Evolutionary conservation across 2,113 vertebrate species (phyloP), one percentile per base, ranked within the genome.

Genomic region (Halichoeres trimaculatus): DNA sequence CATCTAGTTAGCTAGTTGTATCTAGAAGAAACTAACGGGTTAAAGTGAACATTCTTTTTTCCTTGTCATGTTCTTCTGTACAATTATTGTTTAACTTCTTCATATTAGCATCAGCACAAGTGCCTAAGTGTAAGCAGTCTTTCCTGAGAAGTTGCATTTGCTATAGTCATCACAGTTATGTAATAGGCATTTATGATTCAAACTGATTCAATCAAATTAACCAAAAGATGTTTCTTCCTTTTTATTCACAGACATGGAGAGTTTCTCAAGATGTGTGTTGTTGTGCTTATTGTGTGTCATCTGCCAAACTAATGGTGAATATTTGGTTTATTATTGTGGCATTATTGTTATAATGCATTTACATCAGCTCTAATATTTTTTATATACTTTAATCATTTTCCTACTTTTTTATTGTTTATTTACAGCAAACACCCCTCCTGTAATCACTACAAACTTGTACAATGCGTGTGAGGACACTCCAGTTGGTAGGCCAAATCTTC

Each of bases 231-330:
- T 48, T 4, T 68, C 5, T 43, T 52, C 55, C 38, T 68, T 76
- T 26, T 69, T 1, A 51, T 63, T 83, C 40, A 5, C 73, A 90
- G 86, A 69, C 19, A 91, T 90, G 85, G 74, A 66, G 22, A 34
- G 8, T n/a, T 58, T 87, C 58, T 52, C 35, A 69, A 52, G 38
- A 62, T 24, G 56, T 7, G 2, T 54, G 24, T 35, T 61, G 19
- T 22, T 78, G 8, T 43, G 48, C 20, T 53, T 94, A 4, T 36
- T 91, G 30, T 81, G 72, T 52, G 45, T 92, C 8, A 36, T 91
- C 9, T n/a, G 38, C 70, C 19, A 84, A 26, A 48, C 61, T 20
- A 54, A 74, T 50, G 89, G 93, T 94, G 55, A 85, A 86, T 78
- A 47, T 78, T 61, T 2, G n/a, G n/a, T n/a, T n/a, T n/a, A n/a